Percentiles rank a stretch among this genome's conserved stretches.
phyloP scores from a whole-genome alignment of 2,797 vertebrate genomes.

The Avahi laniger region DNA sequence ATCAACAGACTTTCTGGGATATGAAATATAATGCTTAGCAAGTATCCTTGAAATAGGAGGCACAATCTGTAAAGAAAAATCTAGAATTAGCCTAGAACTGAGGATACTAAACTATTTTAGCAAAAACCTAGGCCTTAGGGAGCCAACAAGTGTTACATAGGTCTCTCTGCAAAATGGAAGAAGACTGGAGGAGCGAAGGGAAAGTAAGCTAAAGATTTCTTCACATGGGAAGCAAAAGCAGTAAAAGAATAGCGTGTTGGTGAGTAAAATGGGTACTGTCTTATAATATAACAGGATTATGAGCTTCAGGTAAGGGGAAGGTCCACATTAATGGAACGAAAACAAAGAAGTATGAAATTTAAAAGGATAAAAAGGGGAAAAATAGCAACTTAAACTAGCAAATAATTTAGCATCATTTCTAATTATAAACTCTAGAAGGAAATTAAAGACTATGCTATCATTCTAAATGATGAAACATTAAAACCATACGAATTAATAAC shows the following conservation, averaged over 20 bases:
- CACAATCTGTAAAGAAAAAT: background rate
- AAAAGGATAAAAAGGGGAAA: background rate
- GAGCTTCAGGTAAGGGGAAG: background rate
- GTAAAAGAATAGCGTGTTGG: background rate
- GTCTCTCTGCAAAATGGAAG: too few species aligned
- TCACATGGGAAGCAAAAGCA: too few species aligned
- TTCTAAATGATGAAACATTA: background rate
- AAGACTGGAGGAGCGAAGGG: too few species aligned
- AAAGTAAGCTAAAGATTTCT: too few species aligned
- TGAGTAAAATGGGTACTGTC: background rate
- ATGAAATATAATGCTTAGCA: background rate
- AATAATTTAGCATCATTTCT: background rate
- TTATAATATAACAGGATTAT: background rate
- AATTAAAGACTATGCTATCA: background rate
- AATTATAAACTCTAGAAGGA: background rate
- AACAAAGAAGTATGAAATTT: background rate
- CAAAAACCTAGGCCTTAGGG: background rate
- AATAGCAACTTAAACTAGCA: background rate
- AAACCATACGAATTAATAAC: background rate
- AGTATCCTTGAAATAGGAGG: background rate
- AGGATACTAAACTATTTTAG: background rate
- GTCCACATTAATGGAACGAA: background rate
- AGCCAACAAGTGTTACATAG: too few species aligned
- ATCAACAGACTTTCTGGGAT: background rate
- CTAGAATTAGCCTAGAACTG: background rate